phyloP scores from a whole-genome alignment of 2,797 vertebrate species.

The Sebastes hubbsi region DNA sequence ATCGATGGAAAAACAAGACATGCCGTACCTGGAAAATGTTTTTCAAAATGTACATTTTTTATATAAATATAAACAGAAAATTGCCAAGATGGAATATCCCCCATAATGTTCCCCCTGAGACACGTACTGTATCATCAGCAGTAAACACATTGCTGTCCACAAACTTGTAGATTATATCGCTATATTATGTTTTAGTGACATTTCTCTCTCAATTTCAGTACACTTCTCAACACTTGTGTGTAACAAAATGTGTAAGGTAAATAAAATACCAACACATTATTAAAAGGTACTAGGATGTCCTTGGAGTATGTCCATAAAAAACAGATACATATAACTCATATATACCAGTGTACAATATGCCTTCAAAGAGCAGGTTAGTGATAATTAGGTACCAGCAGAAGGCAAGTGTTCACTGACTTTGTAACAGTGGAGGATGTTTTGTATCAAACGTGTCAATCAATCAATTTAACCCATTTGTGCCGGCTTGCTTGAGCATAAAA shows the following conservation, averaged over 20 bases:
- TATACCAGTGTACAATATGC: neutral
- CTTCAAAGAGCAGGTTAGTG: neutral
- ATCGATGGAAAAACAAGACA: neutral
- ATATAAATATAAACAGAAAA: neutral
- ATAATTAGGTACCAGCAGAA: neutral
- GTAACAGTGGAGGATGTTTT: neutral
- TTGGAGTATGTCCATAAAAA: neutral
- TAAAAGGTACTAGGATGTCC: neutral
- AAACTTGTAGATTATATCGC: neutral
- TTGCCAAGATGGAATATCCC: neutral
- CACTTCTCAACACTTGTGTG: neutral
- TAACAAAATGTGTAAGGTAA: neutral
- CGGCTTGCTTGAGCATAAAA: too few relatives aligned
- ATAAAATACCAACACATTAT: neutral
- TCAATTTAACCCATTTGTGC: neutral
- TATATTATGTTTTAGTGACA: neutral
- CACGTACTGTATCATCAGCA: neutral
- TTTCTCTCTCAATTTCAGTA: neutral
- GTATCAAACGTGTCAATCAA: neutral
- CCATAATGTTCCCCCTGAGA: neutral
- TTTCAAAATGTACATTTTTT: slow-evolving; percentile 10
- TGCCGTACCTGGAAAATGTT: neutral
- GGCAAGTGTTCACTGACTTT: neutral
- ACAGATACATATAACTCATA: neutral
- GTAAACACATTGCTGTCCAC: neutral